Conservation (phyloP, 2,797 vertebrate genomes). For the Hippoglossus hippoglossus region DNA sequence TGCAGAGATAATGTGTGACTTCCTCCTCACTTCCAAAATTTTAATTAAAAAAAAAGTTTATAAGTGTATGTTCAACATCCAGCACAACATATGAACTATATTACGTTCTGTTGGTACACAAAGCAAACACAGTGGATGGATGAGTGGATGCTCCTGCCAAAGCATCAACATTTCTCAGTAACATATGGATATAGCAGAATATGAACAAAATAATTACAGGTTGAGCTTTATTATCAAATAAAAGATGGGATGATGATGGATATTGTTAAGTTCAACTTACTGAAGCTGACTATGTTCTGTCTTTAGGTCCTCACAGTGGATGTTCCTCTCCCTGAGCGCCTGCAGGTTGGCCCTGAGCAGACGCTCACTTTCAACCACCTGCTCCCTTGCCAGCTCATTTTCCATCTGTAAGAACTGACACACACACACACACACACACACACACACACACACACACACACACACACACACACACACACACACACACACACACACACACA, state of each 20-base stretch:
- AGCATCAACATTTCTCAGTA: background rate
- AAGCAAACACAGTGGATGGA: background rate
- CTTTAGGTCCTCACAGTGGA: conserved; percentile 89
- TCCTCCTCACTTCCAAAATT: background rate
- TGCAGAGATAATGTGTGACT: background rate
- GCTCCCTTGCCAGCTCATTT: conserved; percentile 85
- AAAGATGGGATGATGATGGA: background rate
- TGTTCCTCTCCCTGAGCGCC: conserved; percentile 84
- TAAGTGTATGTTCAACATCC: background rate
- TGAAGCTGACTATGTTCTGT: conserved; percentile 79
- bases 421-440: conserved; percentile 5
- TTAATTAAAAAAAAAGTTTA: no score
- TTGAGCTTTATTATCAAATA: background rate
- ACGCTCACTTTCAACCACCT: conserved; percentile 87
- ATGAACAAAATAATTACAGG: background rate
- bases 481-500: conserved; percentile 2
- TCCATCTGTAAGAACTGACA: conserved; percentile 92
- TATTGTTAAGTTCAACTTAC: conserved; percentile 73
- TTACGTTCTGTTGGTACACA: background rate
- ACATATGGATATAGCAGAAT: background rate
- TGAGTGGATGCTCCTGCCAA: background rate
- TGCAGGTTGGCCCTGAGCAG: conserved; percentile 82
- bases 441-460: background rate
- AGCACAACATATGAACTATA: background rate
- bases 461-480: conserved; percentile 2